phyloP scores from a whole-genome alignment of 2,797 vertebrate genomes.

The Oreonectes daqikongensis region DNA sequence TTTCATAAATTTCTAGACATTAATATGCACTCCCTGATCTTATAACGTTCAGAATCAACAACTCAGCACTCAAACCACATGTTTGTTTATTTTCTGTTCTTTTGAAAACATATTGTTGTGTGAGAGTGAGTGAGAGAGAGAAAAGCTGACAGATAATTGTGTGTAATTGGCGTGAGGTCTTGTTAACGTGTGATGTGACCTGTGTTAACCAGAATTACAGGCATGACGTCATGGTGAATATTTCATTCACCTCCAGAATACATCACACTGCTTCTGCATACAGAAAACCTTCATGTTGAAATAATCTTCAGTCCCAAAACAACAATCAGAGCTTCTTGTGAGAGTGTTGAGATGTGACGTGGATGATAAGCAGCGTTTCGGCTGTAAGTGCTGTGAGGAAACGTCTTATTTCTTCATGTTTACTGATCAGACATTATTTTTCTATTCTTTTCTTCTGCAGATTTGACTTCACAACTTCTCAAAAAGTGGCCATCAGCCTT shows the following conservation, averaged over 20 bases:
- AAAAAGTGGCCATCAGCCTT: background rate
- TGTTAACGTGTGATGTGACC: slow-evolving; percentile 42
- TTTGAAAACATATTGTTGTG: too few relatives aligned
- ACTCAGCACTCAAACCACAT: too few relatives aligned
- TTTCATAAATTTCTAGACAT: too few relatives aligned
- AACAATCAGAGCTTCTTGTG: background rate
- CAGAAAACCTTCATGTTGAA: slow-evolving; percentile 11
- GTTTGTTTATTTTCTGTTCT: too few relatives aligned
- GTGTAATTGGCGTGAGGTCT: slow-evolving; percentile 14
- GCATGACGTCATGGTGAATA: slow-evolving; percentile 10
- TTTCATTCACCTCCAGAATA: background rate
- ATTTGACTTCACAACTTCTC: background rate
- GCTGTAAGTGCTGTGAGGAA: background rate
- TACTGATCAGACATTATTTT: background rate
- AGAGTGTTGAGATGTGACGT: background rate
- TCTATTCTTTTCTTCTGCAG: background rate
- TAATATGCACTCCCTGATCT: too few relatives aligned
- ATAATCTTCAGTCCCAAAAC: background rate
- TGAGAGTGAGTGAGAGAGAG: too few relatives aligned
- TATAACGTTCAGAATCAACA: too few relatives aligned
- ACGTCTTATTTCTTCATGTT: background rate
- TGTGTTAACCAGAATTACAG: slow-evolving; percentile 19
- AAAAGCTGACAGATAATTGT: slow-evolving; percentile 14
- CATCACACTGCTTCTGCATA: background rate
- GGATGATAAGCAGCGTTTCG: background rate